These are phyloP conservation scores for Epistrophella euchroma DNA, from an alignment of 2,888 invertebrate genomes.

Conservation along the genomic window DNA sequence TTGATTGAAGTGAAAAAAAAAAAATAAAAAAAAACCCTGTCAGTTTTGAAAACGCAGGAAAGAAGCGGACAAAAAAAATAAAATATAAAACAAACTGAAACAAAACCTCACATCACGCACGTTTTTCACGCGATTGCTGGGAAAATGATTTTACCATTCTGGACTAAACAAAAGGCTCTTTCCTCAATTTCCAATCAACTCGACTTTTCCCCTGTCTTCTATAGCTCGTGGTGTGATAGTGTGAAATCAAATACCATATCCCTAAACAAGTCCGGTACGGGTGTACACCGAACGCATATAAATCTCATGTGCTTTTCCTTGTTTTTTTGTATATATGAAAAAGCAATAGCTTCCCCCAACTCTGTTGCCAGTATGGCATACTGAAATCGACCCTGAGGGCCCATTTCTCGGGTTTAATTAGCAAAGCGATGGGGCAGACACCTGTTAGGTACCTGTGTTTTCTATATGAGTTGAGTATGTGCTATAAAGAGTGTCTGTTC, in stretches of 20 bases:
- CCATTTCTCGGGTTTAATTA: constrained; percentile 73
- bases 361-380: constrained; percentile 5
- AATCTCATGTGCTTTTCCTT: constrained; percentile 45
- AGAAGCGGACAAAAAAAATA: background rate
- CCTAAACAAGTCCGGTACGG: constrained; percentile 42
- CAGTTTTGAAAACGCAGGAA: constrained; percentile 37
- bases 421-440: constrained; percentile 69
- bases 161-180: constrained; percentile 12
- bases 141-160: constrained; percentile 42
- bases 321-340: background rate
- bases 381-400: constrained; percentile 59
- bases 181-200: constrained; percentile 37
- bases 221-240: constrained; percentile 38
- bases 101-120: constrained; percentile 64
- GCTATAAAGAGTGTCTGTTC: constrained; percentile 59
- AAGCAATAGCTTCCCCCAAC: background rate
- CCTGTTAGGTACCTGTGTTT: constrained; percentile 66
- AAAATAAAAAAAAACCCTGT: constrained; percentile 47
- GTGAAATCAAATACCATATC: constrained; percentile 69
- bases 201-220: background rate
- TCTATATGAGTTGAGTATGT: constrained; percentile 63
- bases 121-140: constrained; percentile 72
- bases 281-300: constrained; percentile 55
- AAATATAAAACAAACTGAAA: constrained; percentile 40
- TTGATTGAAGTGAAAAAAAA: constrained; percentile 68